Base-by-base conservation (phyloP, 2,888 invertebrate species). In the Plemyria rubiginata region DNA sequence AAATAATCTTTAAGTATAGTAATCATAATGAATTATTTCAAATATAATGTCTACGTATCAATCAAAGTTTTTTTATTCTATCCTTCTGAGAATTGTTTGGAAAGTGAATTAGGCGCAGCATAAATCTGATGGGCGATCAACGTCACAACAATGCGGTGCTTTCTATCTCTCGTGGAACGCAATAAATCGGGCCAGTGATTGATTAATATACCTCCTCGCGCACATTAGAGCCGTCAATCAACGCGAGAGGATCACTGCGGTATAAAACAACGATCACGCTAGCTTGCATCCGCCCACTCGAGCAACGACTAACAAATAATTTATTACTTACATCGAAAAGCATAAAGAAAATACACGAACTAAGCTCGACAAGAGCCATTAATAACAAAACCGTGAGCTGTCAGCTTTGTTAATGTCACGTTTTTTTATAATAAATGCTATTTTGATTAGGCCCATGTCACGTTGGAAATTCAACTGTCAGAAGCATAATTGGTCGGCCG, bases 361-460 rank as follows among this genome's bases (percentile, higher is more conserved):
- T 80, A 76, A 77, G 75, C 73, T 81, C 77, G 79, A 79, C 77
- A 78, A 79, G 71, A 78, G 76, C 85, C 91, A 88, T 91, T 91
- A 90, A 91, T 90, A 90, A 90, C 88, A 83, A 82, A 90, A 85
- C 90, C 90, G 88, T 88, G 87, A 88, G 90, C 92, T 90, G 93
- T 92, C 92, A 88, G 87, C 86, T 85, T 86, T 84, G 86, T 86
- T 90, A 87, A 90, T 87, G 87, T 87, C 85, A 84, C 85, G 86
- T 85, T 89, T 90, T 89, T 89, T 80, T 90, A 87, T 85, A 85
- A 90, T 90, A 91, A 93, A 92, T 87, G 91, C 86, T 93, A 90
- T 93, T 92, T 93, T 93, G 94, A 94, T 94, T 94, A 94, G 93
- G 93, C 93, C 93, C 90, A 90, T 89, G 93, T 93, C 93, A 92